Percentiles rank a stretch among this genome's conserved stretches.
These are phyloP conservation scores for Cavia porcellus DNA, from an alignment of 2,113 vertebrate species.

Conservation along the genomic window DNA sequence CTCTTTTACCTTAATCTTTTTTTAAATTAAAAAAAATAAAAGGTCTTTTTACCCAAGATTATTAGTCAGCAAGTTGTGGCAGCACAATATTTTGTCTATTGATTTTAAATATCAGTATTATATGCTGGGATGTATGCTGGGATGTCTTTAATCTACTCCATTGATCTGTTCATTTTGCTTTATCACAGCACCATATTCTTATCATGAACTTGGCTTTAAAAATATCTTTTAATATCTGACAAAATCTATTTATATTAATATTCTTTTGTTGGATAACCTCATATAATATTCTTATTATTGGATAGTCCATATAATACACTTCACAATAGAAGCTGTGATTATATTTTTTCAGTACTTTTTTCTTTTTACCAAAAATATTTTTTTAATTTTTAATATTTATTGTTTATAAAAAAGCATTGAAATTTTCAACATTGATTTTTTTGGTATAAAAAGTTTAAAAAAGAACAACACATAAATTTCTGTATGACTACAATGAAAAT, in stretches of 20 bases:
- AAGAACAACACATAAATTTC: too few relatives aligned
- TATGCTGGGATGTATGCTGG: neutral
- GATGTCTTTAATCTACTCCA: constrained; percentile 9
- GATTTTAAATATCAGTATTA: constrained; percentile 16
- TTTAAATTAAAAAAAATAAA: too few relatives aligned
- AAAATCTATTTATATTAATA: neutral
- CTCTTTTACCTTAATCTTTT: too few relatives aligned
- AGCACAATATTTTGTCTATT: constrained; percentile 19
- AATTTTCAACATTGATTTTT: too few relatives aligned
- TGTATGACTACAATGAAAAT: too few relatives aligned
- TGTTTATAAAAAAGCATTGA: too few relatives aligned
- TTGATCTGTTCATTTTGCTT: constrained; percentile 31
- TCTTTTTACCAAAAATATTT: neutral
- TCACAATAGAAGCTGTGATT: neutral
- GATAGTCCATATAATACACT: neutral
- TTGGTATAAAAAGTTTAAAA: too few relatives aligned
- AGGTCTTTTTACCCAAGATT: neutral
- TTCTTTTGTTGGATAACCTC: neutral
- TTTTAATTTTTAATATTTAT: neutral
- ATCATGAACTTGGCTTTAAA: constrained; percentile 53
- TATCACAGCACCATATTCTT: neutral
- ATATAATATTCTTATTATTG: neutral
- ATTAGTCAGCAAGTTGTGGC: constrained; percentile 15
- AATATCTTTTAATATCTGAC: constrained; percentile 44
- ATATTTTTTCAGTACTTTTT: constrained; percentile 6